Conservation (phyloP, 2,888 invertebrate genomes). For the Drosophila colorata region DNA sequence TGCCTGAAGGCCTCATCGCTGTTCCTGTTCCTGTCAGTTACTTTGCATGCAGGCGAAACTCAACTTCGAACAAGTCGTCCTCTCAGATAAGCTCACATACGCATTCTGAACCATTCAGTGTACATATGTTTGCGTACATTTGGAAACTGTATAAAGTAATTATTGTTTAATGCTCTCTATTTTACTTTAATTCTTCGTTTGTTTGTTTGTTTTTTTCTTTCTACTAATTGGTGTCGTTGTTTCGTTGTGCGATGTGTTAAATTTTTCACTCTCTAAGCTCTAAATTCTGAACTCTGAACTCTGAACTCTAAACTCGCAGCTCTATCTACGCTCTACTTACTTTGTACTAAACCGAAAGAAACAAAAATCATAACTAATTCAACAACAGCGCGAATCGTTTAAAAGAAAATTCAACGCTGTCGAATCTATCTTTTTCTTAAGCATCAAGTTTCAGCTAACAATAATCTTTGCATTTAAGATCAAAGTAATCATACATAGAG, state of each 20-base stretch:
- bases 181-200: constrained; percentile 23
- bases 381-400: constrained; percentile 22
- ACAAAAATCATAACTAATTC: constrained; percentile 29
- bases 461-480: constrained; percentile 70
- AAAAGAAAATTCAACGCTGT: constrained; percentile 1
- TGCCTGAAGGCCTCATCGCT: constrained; percentile 42
- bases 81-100: constrained; percentile 3
- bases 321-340: constrained; percentile 46
- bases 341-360: constrained; percentile 36
- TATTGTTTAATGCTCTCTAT: constrained; percentile 29
- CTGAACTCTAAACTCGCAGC: constrained; percentile 31
- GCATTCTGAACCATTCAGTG: constrained; percentile 31
- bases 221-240: constrained; percentile 76
- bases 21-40: constrained; percentile 62
- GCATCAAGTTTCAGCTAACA: constrained; percentile 59
- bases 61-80: constrained; percentile 2
- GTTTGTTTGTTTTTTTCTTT: constrained; percentile 23
- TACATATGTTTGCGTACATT: constrained; percentile 49
- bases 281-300: constrained; percentile 35
- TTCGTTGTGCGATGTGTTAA: constrained; percentile 76
- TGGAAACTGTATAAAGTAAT: constrained; percentile 46
- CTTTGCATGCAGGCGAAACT: constrained; percentile 54
- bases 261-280: constrained; percentile 75
- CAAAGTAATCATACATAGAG: constrained; percentile 37
- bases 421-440: constrained; percentile 30